Evolutionary conservation across 1,140 invertebrate genomes (phyloP).

Genomic region (Gyrodactylus bullatarudis): DNA sequence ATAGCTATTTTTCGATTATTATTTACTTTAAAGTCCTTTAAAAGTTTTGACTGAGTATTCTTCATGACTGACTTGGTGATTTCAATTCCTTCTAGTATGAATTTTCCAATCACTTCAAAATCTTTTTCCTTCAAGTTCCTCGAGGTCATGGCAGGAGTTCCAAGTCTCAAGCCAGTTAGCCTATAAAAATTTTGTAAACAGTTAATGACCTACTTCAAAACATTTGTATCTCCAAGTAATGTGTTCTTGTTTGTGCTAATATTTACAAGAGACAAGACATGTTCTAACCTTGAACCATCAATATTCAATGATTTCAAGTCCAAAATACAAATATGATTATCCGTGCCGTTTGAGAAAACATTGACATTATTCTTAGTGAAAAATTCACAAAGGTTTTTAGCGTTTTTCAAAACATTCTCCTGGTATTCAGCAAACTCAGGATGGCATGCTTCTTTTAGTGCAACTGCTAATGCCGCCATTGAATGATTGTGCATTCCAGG

Average conservation of each 20-base stretch:
- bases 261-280: not conserved
- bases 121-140: too few relatives aligned
- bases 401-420: constrained; percentile 33
- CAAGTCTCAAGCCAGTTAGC: too few relatives aligned
- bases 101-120: not conserved
- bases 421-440: constrained; percentile 55
- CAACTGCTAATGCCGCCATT: constrained; percentile 50
- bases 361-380: not conserved
- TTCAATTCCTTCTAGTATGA: not conserved
- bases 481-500: constrained; percentile 67
- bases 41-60: not conserved
- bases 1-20: too few relatives aligned
- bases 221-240: too few relatives aligned
- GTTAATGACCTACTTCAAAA: too few relatives aligned
- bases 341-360: constrained; percentile 1
- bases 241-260: too few relatives aligned
- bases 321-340: constrained; percentile 11
- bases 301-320: constrained; percentile 34
- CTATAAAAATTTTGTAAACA: too few relatives aligned
- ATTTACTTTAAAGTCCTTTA: not conserved
- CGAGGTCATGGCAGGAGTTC: too few relatives aligned
- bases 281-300: constrained; percentile 42
- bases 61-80: not conserved
- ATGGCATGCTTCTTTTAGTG: constrained; percentile 44
- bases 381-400: constrained; percentile 17